Evolutionary conservation across 2,113 vertebrate genomes (phyloP), one percentile per base, ranked within the genome.

Genomic region (Nanorana parkeri): DNA sequence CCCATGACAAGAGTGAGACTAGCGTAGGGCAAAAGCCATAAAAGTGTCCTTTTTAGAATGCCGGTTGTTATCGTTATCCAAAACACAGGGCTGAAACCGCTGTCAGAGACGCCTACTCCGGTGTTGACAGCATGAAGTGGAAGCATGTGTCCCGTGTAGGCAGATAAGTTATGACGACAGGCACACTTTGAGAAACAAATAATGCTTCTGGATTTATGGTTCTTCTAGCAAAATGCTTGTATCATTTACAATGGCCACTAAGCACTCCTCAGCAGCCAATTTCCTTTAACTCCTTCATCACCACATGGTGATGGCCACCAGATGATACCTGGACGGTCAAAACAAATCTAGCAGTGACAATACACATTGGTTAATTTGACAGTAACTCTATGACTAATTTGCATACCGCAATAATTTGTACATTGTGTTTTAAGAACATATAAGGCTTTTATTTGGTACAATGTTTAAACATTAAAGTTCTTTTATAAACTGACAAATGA

Each of bases 71-170:
- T 68, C 66, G 69, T 83, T 78, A 68, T 63, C 64, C 72, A 85
- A 84, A 83, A 67, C 60, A 84, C 83, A 24, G 24, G 75, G 80
- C 84, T 21, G 77, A 77, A 89, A 84, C 65, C 84, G 84, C 47
- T 68, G 85, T 63, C 26, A 80, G 81, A 80, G 81, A 63, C 3
- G 0, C 68, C 77, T 81, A 52, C 15, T 0, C 86, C 65, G 4
- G 29, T 67, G 85, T 63, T 84, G 84, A 69, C 77, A 68, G 80
- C 68, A 65, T 54, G 17, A 80, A 71, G 61, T 63, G 67, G 84
- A 82, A 85, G 78, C 5, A 65, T 47, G 36, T 7, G 1, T 47
- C 80, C 47, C 60, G 77, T 67, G 83, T 66, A 60, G 69, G 78
- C 66, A 86, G 66, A 54, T 51, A 47, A 85, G 72, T 84, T 81